Evolutionary conservation across 2,113 vertebrate species (phyloP), one percentile per base, ranked within the genome.

Genomic region (Limnothrissa miodon): DNA sequence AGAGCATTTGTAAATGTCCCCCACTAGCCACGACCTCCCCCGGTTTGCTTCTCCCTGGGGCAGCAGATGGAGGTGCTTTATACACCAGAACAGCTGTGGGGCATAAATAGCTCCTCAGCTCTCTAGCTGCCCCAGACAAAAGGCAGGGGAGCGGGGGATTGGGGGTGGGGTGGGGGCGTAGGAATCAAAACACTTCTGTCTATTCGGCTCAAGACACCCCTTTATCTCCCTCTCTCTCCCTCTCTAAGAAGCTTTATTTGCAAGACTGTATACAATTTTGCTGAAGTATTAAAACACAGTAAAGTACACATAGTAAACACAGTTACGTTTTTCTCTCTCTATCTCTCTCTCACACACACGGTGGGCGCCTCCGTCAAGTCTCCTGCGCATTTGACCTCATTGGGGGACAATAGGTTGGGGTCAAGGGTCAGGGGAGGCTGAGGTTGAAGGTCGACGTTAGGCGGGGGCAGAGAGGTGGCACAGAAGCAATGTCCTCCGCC

Each of bases 1-100:
- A n/a, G 21, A 5, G 8, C 15, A 21, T 56, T n/a, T n/a, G 0
- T n/a, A 66, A 66, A 66, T 66, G 23, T 10, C 59, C 59, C 53
- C 56, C 25, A 0, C 9, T 6, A 66, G 2, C 59, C 19, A 21
- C 19, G 1, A 21, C 53, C 25, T 8, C 25, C 8, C 62, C 29
- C 62, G 11, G 25, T 10, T 80, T 42, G 78, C 79, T 79, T 45
- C 86, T 79, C 84, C 82, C 53, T 17, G 66, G 36, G 15, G 66
- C 66, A 74, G 66, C 66, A 74, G 66, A 74, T 74, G 66, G 66
- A 15, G 66, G 29, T 74, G 15, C 66, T 36, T 74, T 36, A 36
- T 74, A 74, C 66, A 74, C 48, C 45, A 78, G 45, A 80, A 85
- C 87, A 88, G 85, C 87, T 88, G 83, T 81, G 48, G 78, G 80